Evolutionary conservation across 64 coral and sea anemone genomes (phyloP), one percentile per base, ranked within the genome.

Genomic region (Hydrozoanthus tunicans): DNA sequence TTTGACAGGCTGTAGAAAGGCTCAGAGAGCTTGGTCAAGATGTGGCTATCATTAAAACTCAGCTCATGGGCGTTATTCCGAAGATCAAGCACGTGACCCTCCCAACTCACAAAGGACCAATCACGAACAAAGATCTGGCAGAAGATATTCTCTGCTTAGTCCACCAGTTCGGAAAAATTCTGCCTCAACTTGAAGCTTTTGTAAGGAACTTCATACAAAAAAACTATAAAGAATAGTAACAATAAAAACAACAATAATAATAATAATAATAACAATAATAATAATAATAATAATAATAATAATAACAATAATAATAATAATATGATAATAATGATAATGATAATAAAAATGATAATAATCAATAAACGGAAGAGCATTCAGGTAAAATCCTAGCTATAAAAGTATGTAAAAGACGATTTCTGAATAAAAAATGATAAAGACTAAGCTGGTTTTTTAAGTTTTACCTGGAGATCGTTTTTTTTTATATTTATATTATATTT

Each of bases 141-240:
- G 54, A 59, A 59, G 84, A 88, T 27, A 75, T 88, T 88, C 84
- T 88, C 84, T 88, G 84, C 69, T 73, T 88, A 54, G 84, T 88
- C n/a, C 84, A 88, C 26, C 84, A 88, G 69, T 73, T 75, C 23
- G 84, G 84, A 57, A 88, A 88, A 70, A 59, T 74, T 88, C 74
- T 88, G 13, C 84, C 84, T 58, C 84, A 88, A 20, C 25, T 88
- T 17, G 84, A 88, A 88, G 68, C 84, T 54, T 88, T 88, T 75
- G 84, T 88, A 88, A 88, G 84, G 57, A 13, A 80, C 20, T 9
- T 79, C 60, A 26, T 26, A 32, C 7, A 63, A 51, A 14, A 7
- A 56, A 65, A 5, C 1, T 6, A 51, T 4, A 51, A 82, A 76
- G 13, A 53, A 11, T 11, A 43, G 5, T 9, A 74, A 6, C 24